Evolutionary conservation across 2,797 vertebrate species (phyloP), one percentile per base, ranked within the genome.

Genomic region (Megaceryle alcyon): DNA sequence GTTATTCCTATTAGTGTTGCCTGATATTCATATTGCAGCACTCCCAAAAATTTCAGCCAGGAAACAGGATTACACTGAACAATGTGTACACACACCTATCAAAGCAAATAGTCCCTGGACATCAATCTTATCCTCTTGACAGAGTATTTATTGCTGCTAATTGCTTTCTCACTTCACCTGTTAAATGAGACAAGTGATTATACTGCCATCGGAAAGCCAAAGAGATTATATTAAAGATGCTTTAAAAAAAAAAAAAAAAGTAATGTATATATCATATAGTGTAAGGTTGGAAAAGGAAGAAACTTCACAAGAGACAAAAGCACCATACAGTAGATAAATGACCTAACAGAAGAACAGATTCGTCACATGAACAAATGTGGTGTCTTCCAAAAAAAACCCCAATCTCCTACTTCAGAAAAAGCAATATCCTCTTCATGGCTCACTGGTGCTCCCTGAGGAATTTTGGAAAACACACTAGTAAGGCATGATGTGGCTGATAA

Each of bases 401-500:
- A 44, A 43, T 70, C 65, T 61, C 72, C 61, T 83, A 54, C 23
- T 92, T 81, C n/a, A 79, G 46, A 78, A 86, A 92, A 96, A 90
- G 63, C 70, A 93, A 88, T 86, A 92, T 90, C 86, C 73, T 88
- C 63, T 88, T 94, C 73, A 84, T 15, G 73, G 88, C 70, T 92
- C 92, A 53, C 59, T 94, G 86, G 71, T 79, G 86, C 54, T 91
- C 86, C 81, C 60, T 64, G 56, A 92, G 73, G 90, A 93, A 88
- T 88, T 91, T 65, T 93, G 88, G 81, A 93, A 96, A 90, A 70
- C 63, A 82, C 76, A 79, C 73, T 48, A 82, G 71, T 66, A 86
- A 86, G 88, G 79, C 93, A 82, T 51, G 51, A 35, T 82, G 94
- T 84, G 88, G 86, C 88, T 93, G 92, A 93, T 64, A 76, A 46